Evolutionary conservation across 1,140 invertebrate genomes (phyloP).

Genomic region (Trichogramma pretiosum): DNA sequence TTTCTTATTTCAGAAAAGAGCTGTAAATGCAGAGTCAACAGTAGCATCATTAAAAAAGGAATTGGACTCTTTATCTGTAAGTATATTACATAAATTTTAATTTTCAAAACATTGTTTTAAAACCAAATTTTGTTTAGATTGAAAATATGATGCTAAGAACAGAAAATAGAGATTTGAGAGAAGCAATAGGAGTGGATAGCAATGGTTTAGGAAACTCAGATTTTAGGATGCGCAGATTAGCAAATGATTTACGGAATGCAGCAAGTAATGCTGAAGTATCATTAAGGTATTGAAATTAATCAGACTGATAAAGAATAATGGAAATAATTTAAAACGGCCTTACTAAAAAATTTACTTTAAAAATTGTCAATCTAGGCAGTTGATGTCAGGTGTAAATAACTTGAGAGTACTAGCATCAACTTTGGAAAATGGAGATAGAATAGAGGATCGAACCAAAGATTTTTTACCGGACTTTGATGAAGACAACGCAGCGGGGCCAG

Average conservation of each 20-base stretch:
- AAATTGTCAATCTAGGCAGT: slow-evolving; percentile 50
- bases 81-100: slow-evolving; percentile 15
- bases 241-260: slow-evolving; percentile 50
- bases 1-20: slow-evolving; percentile 42
- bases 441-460: slow-evolving; percentile 49
- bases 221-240: slow-evolving; percentile 38
- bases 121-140: slow-evolving; percentile 28
- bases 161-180: slow-evolving; percentile 39
- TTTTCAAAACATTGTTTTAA: background rate
- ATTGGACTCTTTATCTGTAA: slow-evolving; percentile 51
- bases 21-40: slow-evolving; percentile 48
- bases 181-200: slow-evolving; percentile 28
- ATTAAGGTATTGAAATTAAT: slow-evolving; percentile 46
- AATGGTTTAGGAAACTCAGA: slow-evolving; percentile 27
- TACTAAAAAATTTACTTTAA: no score
- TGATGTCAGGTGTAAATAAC: slow-evolving; percentile 58
- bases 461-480: slow-evolving; percentile 46
- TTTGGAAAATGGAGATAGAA: slow-evolving; percentile 49
- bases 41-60: slow-evolving; percentile 50
- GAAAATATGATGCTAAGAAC: slow-evolving; percentile 43
- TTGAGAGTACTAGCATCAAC: slow-evolving; percentile 52
- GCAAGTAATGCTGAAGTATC: slow-evolving; percentile 57
- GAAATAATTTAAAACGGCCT: background rate
- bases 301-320: slow-evolving; percentile 2
- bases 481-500: slow-evolving; percentile 44